Base-by-base conservation (phyloP, 2,113 vertebrate species). In the Suncus etruscus region DNA sequence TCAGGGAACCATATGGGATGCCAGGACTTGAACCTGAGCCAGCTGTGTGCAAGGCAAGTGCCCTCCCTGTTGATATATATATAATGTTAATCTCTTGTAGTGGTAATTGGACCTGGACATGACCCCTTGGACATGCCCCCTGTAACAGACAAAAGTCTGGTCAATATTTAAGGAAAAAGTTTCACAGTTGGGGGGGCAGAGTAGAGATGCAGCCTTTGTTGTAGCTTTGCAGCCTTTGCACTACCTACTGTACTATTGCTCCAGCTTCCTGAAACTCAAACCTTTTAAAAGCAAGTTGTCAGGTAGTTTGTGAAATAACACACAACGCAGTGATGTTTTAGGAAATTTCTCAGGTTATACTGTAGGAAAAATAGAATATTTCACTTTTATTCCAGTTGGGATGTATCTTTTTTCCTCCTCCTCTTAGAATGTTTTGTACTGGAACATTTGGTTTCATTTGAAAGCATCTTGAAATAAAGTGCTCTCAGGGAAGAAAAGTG, bases 291-390 rank as follows among this genome's bases (percentile, higher is more conserved):
- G 22, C 8, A 27, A 1, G 18, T 31, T 87, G 29, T 66, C 24
- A 54, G 24, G 14, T 18, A 22, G 14, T 77, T 84, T 29, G 6
- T 8, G 22, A 76, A 66, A 24, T 31, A 22, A 51, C 61, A 39
- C 68, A 78, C 0, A 9, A 86, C 27, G 79, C 31, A 93, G 32
- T 69, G 66, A 81, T 20, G 45, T 68, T 66, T 50, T 51, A 69
- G 51, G 47, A n/a, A 2, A 27, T 15, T 20, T 20, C 80, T 22
- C 85, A 1, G 63, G 77, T 66, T 75, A 32, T 73, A 73, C n/a
- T 83, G 31, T 92, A 85, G 32, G 63, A 48, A 96, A 96, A 95
- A 78, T 69, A 29, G 39, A 89, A 4, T 80, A 77, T 90, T 91
- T 78, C 84, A 31, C 61, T 92, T 86, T 86, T 61, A 54, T 82